Conservation (phyloP, 2,797 vertebrate genomes). For the Zenarchopterus dispar region DNA sequence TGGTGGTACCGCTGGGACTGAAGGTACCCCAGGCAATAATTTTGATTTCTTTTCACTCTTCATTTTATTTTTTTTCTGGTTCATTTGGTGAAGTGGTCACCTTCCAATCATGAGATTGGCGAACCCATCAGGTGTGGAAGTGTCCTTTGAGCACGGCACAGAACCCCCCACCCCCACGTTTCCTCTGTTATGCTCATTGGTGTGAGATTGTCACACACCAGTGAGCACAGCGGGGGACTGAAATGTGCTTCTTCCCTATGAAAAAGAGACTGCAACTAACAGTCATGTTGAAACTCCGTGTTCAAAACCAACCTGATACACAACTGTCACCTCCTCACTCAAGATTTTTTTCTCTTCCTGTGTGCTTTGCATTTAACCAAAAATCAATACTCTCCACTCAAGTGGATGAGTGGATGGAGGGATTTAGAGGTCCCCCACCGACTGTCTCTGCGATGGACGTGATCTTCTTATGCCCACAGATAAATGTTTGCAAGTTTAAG, state of each 20-base stretch:
- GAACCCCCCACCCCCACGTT: neutral
- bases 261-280: neutral
- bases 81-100: too few relatives aligned
- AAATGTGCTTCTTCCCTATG: neutral
- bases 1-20: neutral
- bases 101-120: too few relatives aligned
- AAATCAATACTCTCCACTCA: constrained; percentile 46
- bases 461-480: neutral
- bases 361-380: neutral
- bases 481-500: constrained; percentile 18
- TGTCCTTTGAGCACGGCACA: neutral
- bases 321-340: constrained; percentile 12
- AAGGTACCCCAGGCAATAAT: neutral
- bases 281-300: neutral
- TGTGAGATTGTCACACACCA: too few relatives aligned
- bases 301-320: neutral
- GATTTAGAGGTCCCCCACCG: constrained; percentile 1
- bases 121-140: too few relatives aligned
- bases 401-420: constrained; percentile 8
- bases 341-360: constrained; percentile 14
- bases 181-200: too few relatives aligned
- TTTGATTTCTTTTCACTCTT: neutral
- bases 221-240: too few relatives aligned
- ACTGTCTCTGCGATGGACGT: neutral
- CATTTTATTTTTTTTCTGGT: too few relatives aligned